phyloP scores from a whole-genome alignment of 2,113 vertebrate genomes.

The Esox niger region DNA sequence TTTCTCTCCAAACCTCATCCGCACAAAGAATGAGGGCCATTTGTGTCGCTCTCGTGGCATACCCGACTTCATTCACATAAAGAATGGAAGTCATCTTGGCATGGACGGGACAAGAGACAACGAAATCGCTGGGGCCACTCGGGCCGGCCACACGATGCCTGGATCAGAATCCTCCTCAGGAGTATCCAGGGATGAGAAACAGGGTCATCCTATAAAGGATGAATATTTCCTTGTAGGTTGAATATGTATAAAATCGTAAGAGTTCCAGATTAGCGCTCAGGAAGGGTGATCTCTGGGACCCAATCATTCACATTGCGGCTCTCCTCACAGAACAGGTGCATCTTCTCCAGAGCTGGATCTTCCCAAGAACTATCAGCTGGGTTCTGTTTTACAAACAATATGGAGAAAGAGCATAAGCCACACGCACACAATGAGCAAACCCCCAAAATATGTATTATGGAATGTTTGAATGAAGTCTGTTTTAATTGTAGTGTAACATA shows the following conservation, averaged over 20 bases:
- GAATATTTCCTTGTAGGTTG: slow-evolving; percentile 58
- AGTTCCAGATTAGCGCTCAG: slow-evolving; percentile 65
- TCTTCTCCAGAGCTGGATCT: slow-evolving; percentile 76
- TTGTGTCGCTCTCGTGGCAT: too few relatives aligned
- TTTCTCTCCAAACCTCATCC: too few relatives aligned
- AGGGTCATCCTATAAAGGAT: slow-evolving; percentile 62
- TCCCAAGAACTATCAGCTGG: slow-evolving; percentile 72
- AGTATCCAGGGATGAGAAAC: too few relatives aligned
- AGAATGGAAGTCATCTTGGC: too few relatives aligned
- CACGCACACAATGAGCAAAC: background rate
- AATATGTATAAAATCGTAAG: slow-evolving; percentile 51
- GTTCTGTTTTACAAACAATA: slow-evolving; percentile 58
- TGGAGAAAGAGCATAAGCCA: slow-evolving; percentile 2
- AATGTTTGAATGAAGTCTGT: background rate
- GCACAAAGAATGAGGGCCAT: too few relatives aligned
- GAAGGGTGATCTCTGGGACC: slow-evolving; percentile 76
- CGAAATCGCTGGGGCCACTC: too few relatives aligned
- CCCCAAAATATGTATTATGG: slow-evolving; percentile 4
- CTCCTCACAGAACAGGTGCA: slow-evolving; percentile 79
- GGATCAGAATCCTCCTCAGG: too few relatives aligned
- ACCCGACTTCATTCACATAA: too few relatives aligned
- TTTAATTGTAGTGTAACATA: slow-evolving; percentile 38
- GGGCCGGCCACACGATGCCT: too few relatives aligned
- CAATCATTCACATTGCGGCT: slow-evolving; percentile 73
- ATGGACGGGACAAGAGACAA: too few relatives aligned